A percentile compares a stretch with the other conserved stretches of the same genome.
phyloP scores from a whole-genome alignment of 2,113 vertebrate species.

The Arizona elegans region DNA sequence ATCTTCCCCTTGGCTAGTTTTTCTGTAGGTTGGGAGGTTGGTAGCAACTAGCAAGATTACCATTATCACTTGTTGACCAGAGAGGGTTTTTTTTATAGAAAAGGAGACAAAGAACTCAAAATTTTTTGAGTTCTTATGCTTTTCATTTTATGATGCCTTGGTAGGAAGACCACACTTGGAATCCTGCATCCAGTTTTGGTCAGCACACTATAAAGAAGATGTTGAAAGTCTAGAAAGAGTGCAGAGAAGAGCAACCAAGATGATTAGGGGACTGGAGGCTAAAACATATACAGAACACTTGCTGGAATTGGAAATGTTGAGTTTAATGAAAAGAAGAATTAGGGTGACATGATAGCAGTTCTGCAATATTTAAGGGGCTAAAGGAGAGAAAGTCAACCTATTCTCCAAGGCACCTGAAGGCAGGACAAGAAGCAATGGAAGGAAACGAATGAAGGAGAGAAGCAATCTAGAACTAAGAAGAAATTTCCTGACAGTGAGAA shows the following conservation, averaged over 20 bases:
- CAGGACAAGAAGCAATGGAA: not conserved
- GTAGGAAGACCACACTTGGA: not conserved
- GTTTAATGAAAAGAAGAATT: not conserved
- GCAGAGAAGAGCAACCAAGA: not conserved
- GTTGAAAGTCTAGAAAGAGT: not conserved
- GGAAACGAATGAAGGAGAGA: not conserved
- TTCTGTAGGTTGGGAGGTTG: not conserved
- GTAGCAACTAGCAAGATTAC: not conserved
- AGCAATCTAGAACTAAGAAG: not conserved
- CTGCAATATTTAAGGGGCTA: not conserved
- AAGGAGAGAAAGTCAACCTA: not conserved
- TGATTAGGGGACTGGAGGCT: not conserved
- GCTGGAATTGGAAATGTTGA: not conserved
- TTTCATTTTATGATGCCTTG: not conserved
- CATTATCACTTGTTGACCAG: not conserved
- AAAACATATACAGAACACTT: not conserved
- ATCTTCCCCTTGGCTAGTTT: not conserved
- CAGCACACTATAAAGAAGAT: not conserved
- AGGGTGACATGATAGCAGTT: not conserved
- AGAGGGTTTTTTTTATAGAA: not conserved
- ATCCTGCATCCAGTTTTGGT: not conserved
- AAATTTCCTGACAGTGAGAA: not conserved
- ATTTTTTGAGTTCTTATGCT: not conserved
- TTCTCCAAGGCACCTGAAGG: not conserved
- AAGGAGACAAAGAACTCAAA: not conserved